Base-by-base conservation (phyloP, 2,888 invertebrate species). In the Geophilus truncorum region DNA sequence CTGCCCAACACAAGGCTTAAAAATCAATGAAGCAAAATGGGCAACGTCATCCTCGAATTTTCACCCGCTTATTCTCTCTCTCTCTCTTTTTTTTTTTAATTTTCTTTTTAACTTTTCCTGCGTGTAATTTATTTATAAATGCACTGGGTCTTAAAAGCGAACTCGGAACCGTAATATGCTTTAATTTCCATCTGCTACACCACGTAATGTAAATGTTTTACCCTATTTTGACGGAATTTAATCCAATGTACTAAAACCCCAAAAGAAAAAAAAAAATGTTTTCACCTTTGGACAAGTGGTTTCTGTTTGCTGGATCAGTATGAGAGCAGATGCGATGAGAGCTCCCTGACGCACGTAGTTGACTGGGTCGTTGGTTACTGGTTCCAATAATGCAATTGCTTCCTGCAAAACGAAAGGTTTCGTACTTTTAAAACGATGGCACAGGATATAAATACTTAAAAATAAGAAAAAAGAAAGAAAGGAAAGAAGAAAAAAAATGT, bases 311-410 rank as follows among this genome's bases (percentile, higher is more conserved):
- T 99, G 98, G 82, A 98, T 95, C 34, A 98, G 90, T 84, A 99
- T 95, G 93, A 99, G 95, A 0, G 98, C 96, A 0, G 98, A 96
- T 0, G 99, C 98, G 84, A 99, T 96, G 57, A 97, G 89, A 0
- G 97, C 97, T 34, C 97, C 99, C 88, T 99, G 99, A 15, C 99
- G 92, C 0, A 99, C 99, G 87, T 98, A 99, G 87, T 98, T 98
- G 10, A 99, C 98, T 0, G 98, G 97, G 87, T 99, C 99, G 88
- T 98, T 97, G 34, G 97, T 95, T 95, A 99, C 95, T 0, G 98
- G 98, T 86, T 99, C 98, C 81, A 99, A 88, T 4, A 99, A 90
- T 32, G 93, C 94, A 82, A 99, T 95, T 0, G 98, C 98, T 88
- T 99, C 98, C 85, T 96, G 84, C 5, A 85, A 84, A 75, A 77